A percentile compares a stretch with the other conserved stretches of the same genome.
These are phyloP conservation scores for Acromyrmex heyeri DNA, from an alignment of 1,140 invertebrate species.

Conservation along the genomic window DNA sequence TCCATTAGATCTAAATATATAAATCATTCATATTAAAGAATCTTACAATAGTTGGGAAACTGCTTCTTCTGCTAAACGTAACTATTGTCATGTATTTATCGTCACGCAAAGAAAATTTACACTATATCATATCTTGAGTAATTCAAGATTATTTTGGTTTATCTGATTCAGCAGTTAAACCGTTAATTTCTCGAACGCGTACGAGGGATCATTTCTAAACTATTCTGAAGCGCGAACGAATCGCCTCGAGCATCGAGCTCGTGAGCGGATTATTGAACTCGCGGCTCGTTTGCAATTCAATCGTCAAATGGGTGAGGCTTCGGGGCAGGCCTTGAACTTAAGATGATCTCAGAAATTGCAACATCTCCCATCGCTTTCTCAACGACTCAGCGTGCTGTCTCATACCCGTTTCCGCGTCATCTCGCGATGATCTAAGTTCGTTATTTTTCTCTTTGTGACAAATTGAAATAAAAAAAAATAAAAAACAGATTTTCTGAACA, in stretches of 20 bases:
- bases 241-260: slow-evolving; percentile 16
- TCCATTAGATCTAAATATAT: no score
- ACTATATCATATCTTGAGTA: neutral
- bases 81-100: no score
- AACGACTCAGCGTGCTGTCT: slow-evolving; percentile 13
- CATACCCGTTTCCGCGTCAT: slow-evolving; percentile 10
- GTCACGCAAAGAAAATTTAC: neutral
- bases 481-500: neutral
- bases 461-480: neutral
- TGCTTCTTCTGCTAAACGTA: no score
- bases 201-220: slow-evolving; percentile 12
- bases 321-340: slow-evolving; percentile 61
- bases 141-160: neutral
- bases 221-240: slow-evolving; percentile 17
- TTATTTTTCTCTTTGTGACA: neutral
- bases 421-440: slow-evolving; percentile 19
- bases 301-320: slow-evolving; percentile 28
- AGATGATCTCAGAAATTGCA: slow-evolving; percentile 52
- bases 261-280: slow-evolving; percentile 56
- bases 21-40: no score
- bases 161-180: slow-evolving; percentile 12
- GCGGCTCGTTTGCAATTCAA: slow-evolving; percentile 56
- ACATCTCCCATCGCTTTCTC: slow-evolving; percentile 10
- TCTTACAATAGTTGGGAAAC: no score
- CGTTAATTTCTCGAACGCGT: slow-evolving; percentile 26